Conservation (phyloP, 2,888 invertebrate species). For the Cabera pusaria region DNA sequence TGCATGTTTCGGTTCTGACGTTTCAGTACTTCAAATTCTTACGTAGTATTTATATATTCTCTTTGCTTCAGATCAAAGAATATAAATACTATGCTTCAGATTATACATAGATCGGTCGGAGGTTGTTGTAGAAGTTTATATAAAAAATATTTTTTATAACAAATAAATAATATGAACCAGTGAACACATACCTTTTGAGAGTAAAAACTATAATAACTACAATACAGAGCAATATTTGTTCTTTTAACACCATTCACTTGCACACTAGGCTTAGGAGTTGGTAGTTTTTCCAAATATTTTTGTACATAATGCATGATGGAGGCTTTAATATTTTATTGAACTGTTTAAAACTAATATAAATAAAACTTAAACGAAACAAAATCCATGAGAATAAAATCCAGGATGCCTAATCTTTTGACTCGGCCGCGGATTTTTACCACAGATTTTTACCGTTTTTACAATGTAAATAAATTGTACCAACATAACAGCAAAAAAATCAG, state of each 20-base stretch:
- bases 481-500: constrained; percentile 62
- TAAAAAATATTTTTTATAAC: no score
- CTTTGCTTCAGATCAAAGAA: no score
- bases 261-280: constrained; percentile 44
- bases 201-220: constrained; percentile 88
- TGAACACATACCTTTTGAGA: constrained; percentile 86
- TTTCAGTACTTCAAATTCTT: no score
- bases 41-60: no score
- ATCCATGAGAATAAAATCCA: constrained; percentile 35
- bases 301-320: constrained; percentile 71
- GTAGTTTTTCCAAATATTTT: constrained; percentile 70
- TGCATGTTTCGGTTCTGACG: no score
- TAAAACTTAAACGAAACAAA: constrained; percentile 30
- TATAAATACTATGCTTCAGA: no score
- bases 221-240: constrained; percentile 83
- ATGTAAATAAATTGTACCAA: constrained; percentile 53
- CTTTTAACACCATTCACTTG: constrained; percentile 58
- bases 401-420: constrained; percentile 44
- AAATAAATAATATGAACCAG: no score
- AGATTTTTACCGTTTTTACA: no score
- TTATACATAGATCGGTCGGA: no score
- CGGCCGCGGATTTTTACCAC: no score
- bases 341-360: constrained; percentile 28
- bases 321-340: constrained; percentile 19
- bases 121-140: no score